Evolutionary conservation across 2,888 invertebrate genomes (phyloP).

Genomic region (Strigamia transsilvanica): DNA sequence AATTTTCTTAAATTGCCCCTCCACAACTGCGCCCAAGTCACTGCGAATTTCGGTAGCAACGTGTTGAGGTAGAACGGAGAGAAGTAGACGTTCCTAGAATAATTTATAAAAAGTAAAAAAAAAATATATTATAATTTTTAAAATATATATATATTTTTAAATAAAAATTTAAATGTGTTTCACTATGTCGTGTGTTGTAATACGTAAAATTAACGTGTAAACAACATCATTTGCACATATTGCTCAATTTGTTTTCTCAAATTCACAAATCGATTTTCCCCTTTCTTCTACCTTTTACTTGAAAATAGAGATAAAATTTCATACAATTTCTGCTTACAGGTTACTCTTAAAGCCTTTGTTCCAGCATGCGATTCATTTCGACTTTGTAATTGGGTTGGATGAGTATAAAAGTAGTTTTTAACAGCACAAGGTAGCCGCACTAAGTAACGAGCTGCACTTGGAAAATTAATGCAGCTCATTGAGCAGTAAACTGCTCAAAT

Average conservation of each 20-base stretch:
- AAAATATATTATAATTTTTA: neutral
- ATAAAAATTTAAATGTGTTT: no score
- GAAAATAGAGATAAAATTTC: no score
- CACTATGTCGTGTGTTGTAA: no score
- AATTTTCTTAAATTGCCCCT: conserved; percentile 96
- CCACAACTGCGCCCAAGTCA: conserved; percentile 84
- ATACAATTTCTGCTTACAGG: neutral
- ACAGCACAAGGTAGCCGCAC: neutral
- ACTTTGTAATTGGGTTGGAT: neutral
- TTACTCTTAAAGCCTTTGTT: neutral
- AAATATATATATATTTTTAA: no score
- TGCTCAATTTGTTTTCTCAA: no score
- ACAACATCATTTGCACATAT: no score
- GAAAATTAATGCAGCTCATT: neutral
- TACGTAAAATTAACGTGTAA: no score
- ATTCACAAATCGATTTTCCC: no score
- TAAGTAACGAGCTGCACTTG: neutral
- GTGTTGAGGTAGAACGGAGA: conserved; percentile 94
- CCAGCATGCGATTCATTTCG: neutral
- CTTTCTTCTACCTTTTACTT: no score
- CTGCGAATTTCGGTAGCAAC: conserved; percentile 96
- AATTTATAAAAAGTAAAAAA: conserved; percentile 56
- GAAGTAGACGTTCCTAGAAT: conserved; percentile 83
- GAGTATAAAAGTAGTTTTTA: neutral
- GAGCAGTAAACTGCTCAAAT: neutral